phyloP scores from a whole-genome alignment of 2,797 vertebrate species.

The Rachycentron canadum region DNA sequence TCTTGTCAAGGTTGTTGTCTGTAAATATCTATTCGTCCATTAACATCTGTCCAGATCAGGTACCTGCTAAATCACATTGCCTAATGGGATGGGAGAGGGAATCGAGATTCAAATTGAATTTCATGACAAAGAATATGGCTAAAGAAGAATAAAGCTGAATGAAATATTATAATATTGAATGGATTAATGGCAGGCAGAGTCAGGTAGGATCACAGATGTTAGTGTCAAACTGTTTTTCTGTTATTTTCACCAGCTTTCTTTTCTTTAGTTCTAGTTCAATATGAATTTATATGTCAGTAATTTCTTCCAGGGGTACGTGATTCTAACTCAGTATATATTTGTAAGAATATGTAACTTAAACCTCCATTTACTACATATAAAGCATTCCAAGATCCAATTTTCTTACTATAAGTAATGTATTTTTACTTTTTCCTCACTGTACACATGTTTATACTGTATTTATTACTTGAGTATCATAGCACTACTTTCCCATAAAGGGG shows the following conservation, averaged over 20 bases:
- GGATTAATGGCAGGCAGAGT: constrained; percentile 45
- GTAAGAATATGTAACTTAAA: constrained; percentile 45
- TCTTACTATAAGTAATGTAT: constrained; percentile 51
- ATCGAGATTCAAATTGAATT: background rate
- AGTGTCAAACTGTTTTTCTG: constrained; percentile 6
- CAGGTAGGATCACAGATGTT: constrained; percentile 46
- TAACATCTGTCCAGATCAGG: constrained; percentile 16
- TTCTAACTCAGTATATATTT: constrained; percentile 54
- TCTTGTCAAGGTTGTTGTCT: constrained; percentile 31
- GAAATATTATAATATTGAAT: constrained; percentile 11
- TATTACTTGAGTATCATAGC: constrained; percentile 65
- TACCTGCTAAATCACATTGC: constrained; percentile 40
- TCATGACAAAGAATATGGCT: background rate
- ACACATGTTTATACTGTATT: constrained; percentile 70
- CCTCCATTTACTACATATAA: constrained; percentile 47
- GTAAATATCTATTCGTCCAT: constrained; percentile 46
- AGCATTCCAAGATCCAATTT: constrained; percentile 52
- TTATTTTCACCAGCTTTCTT: constrained; percentile 19
- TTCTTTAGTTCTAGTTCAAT: constrained; percentile 9
- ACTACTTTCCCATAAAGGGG: constrained; percentile 61
- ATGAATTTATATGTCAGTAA: constrained; percentile 8
- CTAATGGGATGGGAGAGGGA: constrained; percentile 19
- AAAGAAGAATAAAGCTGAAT: background rate
- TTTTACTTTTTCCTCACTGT: constrained; percentile 60
- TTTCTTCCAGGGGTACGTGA: constrained; percentile 43